Percentiles rank a stretch among this genome's conserved stretches.
These are phyloP conservation scores for Choristoneura rosaceana DNA, from an alignment of 2,888 invertebrate species.

Conservation along the genomic window DNA sequence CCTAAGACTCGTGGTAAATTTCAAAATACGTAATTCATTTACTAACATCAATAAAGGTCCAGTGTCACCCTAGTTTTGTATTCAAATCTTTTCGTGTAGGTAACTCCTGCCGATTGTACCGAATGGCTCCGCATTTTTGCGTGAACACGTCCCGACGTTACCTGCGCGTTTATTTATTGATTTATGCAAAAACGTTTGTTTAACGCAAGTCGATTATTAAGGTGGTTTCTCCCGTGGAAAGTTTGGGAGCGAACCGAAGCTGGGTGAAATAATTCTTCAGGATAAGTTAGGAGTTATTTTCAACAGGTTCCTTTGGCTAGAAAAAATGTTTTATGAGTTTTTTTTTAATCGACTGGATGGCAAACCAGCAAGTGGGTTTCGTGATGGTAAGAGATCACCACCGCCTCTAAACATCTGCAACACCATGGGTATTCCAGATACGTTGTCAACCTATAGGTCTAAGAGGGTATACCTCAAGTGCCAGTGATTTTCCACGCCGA, in stretches of 20 bases:
- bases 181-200: constrained; percentile 61
- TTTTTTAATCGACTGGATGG: too few species aligned
- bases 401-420: too few species aligned
- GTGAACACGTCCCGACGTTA: constrained; percentile 24
- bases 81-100: not conserved
- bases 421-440: too few species aligned
- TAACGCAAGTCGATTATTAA: not conserved
- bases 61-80: too few species aligned
- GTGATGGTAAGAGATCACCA: too few species aligned
- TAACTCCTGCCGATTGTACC: not conserved
- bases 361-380: too few species aligned
- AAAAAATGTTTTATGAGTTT: too few species aligned
- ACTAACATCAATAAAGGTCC: too few species aligned
- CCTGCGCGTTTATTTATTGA: constrained; percentile 58
- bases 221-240: not conserved
- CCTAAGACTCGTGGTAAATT: too few species aligned
- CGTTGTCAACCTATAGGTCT: too few species aligned
- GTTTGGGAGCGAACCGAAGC: not conserved
- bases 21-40: not conserved
- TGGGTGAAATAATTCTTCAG: not conserved
- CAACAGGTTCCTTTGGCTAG: not conserved
- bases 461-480: too few species aligned
- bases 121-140: not conserved
- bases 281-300: not conserved
- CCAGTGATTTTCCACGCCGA: too few species aligned